These are phyloP conservation scores for Steatocranus sp. DNA, from an alignment of 2,797 vertebrate genomes.

Conservation along the genomic window DNA sequence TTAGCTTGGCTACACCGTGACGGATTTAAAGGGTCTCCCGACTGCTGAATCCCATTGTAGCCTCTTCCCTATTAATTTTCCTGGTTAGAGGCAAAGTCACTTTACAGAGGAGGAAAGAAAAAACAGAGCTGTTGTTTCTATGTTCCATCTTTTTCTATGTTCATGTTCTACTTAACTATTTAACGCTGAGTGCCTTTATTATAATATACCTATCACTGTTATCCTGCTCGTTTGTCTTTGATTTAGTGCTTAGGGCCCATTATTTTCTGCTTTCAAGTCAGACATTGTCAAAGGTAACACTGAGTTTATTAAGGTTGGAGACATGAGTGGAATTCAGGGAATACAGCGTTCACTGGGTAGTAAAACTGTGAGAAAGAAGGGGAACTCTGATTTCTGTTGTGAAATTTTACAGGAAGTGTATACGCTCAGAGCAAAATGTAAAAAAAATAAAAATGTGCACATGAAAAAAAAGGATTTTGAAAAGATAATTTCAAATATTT, in stretches of 20 bases:
- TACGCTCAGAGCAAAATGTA: background rate
- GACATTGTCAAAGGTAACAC: slow-evolving; percentile 75
- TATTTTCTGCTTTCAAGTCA: slow-evolving; percentile 81
- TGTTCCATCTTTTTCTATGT: background rate
- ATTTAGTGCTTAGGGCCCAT: slow-evolving; percentile 79
- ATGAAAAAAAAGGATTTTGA: background rate
- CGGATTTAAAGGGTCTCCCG: background rate
- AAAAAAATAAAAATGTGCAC: background rate
- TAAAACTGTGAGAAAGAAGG: slow-evolving; percentile 43
- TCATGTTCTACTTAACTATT: background rate
- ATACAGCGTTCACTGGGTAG: slow-evolving; percentile 46
- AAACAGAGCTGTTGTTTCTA: background rate
- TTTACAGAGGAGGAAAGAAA: background rate
- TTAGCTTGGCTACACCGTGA: background rate
- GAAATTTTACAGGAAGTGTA: background rate
- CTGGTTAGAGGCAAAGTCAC: background rate
- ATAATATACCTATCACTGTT: background rate
- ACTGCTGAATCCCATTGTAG: background rate
- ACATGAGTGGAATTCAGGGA: slow-evolving; percentile 37
- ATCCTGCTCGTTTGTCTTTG: background rate
- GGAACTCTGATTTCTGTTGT: background rate
- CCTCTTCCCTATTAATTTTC: background rate
- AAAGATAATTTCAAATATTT: background rate
- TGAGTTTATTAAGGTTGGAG: slow-evolving; percentile 71
- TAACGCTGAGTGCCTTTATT: background rate